Evolutionary conservation across 2,113 vertebrate species (phyloP).

Genomic region (Dinomys branickii): DNA sequence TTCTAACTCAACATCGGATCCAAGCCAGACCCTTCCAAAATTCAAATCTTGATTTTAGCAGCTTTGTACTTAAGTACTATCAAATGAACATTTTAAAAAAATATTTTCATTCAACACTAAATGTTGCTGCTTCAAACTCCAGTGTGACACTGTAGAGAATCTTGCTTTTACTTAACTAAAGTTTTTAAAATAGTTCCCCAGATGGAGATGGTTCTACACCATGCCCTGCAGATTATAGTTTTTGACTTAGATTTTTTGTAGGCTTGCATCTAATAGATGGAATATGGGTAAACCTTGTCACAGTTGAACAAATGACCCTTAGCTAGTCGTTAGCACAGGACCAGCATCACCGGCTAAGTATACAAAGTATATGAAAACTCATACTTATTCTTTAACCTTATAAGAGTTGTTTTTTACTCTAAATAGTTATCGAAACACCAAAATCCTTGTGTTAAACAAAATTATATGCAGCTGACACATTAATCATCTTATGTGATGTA

Average conservation of each 20-base stretch:
- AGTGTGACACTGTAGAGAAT: background rate
- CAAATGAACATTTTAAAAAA: background rate
- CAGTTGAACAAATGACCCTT: no score
- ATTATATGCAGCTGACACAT: background rate
- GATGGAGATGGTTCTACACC: background rate
- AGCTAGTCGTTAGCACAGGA: background rate
- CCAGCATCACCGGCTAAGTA: background rate
- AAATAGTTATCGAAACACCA: background rate
- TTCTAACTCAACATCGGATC: background rate
- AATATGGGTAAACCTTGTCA: no score
- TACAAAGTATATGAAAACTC: background rate
- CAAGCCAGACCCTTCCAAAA: background rate
- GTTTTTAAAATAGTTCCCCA: background rate
- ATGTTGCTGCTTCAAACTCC: background rate
- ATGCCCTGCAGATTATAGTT: background rate
- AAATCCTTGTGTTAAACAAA: background rate
- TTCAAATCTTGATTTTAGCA: background rate
- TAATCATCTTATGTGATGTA: background rate
- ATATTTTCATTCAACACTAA: background rate
- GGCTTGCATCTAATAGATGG: no score
- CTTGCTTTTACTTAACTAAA: background rate
- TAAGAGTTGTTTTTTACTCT: background rate
- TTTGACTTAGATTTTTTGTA: background rate
- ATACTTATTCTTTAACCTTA: background rate
- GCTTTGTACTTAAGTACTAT: background rate